phyloP scores from a whole-genome alignment of 2,113 vertebrate species.

The Ellobius talpinus region DNA sequence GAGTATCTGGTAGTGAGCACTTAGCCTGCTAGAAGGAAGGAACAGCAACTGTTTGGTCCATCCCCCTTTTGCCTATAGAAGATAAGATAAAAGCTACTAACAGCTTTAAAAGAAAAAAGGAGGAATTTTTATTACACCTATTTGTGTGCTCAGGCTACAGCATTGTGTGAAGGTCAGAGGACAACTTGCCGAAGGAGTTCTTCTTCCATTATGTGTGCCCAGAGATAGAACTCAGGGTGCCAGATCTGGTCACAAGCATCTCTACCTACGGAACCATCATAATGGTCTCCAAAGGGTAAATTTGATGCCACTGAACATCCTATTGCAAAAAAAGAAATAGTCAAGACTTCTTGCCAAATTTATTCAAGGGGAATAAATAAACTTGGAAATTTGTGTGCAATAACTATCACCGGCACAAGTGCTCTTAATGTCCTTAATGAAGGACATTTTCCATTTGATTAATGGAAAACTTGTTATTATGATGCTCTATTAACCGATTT shows the following conservation, averaged over 20 bases:
- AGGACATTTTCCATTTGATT: conserved; percentile 84
- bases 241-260: background rate
- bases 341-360: conserved; percentile 60
- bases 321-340: conserved; percentile 6
- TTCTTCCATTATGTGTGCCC: background rate
- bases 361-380: conserved; percentile 79
- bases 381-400: conserved; percentile 79
- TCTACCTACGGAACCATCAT: background rate
- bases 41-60: background rate
- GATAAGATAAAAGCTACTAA: conserved; percentile 21
- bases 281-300: background rate
- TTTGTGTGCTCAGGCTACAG: background rate
- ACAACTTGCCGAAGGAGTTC: background rate
- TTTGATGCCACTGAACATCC: conserved; percentile 7
- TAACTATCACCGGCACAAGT: conserved; percentile 79
- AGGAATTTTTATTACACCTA: background rate
- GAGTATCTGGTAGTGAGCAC: background rate
- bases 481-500: conserved; percentile 86
- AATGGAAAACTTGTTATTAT: conserved; percentile 85
- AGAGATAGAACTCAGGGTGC: background rate
- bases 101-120: background rate
- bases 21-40: conserved; percentile 18
- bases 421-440: conserved; percentile 87
- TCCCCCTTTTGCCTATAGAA: background rate
- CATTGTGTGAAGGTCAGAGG: too few species aligned